Evolutionary conservation across 1,140 invertebrate genomes (phyloP), one percentile per base, ranked within the genome.

Genomic region (Chironomus striatipennis): DNA sequence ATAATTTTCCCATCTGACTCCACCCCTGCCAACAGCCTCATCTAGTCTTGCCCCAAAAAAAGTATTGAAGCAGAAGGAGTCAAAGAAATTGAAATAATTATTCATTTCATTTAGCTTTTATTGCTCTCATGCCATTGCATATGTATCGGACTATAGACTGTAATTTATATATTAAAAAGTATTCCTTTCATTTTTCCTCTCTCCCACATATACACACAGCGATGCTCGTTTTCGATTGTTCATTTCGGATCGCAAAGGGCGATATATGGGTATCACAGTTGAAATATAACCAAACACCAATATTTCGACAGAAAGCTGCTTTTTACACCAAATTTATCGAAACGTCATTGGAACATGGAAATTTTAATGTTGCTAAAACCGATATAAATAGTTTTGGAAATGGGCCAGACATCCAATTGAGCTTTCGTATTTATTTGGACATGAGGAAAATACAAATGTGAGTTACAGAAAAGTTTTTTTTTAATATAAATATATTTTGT

Each of bases 341-440:
- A 74, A 77, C 79, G 1, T 76, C 80, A 0, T 73, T 82, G 20
- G 78, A 77, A 12, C 80, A 81, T 72, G 81, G 81, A 74, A 80
- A 77, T n/a, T 70, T 82, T 42, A 79, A 80, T 43, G 78, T 80
- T 0, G 65, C 80, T 5, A 79, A 79, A 43, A 78, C 79, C 2
- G 81, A 82, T 76, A 79, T 82, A 17, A 80, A 78, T 79, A 81
- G 81, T n/a, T 82, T 82, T 57, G 81, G 81, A 1, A 79, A 81
- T 12, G 81, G 81, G 73, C 81, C 81, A 1, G 64, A 82, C 65
- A 80, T 82, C 12, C 80, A 81, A 74, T 79, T 82, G 9, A 79
- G 77, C 0, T 82, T 82, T 74, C 76, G 80, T 3, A 75, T 80
- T 2, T 82, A 80, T 72, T 74, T 82, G 7, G 81, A 82, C 77